Conservation (phyloP, 2,113 vertebrate species). For the Pluvialis apricaria region DNA sequence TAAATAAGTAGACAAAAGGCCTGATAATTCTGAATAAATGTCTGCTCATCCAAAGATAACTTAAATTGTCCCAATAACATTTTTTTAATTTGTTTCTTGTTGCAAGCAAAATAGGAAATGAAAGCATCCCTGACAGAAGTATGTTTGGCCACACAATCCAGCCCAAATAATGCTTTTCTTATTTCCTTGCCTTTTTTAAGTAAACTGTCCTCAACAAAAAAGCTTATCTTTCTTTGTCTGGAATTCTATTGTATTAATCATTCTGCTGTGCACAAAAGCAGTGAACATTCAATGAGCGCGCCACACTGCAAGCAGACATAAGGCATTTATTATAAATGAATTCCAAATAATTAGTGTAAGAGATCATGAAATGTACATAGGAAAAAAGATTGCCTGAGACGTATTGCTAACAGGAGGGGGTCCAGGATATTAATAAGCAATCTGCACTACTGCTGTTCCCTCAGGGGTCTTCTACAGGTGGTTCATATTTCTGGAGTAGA, state of each 20-base stretch:
- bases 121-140: background rate
- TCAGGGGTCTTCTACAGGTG: slow-evolving; percentile 73
- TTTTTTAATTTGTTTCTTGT: slow-evolving; percentile 3
- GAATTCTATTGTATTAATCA: slow-evolving; percentile 59
- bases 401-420: slow-evolving; percentile 59
- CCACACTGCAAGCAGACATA: slow-evolving; percentile 68
- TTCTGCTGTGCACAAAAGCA: slow-evolving; percentile 56
- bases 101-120: slow-evolving; percentile 26
- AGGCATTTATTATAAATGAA: slow-evolving; percentile 78
- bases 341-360: slow-evolving; percentile 79
- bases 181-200: slow-evolving; percentile 55
- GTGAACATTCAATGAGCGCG: slow-evolving; percentile 34
- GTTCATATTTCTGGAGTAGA: slow-evolving; percentile 76
- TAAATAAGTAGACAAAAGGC: background rate
- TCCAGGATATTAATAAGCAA: slow-evolving; percentile 64
- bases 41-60: background rate
- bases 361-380: slow-evolving; percentile 67
- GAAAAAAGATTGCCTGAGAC: slow-evolving; percentile 13
- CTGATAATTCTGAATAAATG: background rate
- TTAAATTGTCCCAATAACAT: background rate
- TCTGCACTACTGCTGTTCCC: slow-evolving; percentile 66
- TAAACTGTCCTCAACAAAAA: slow-evolving; percentile 27
- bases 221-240: slow-evolving; percentile 69
- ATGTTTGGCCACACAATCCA: background rate
- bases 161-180: slow-evolving; percentile 36